Evolutionary conservation across 2,797 vertebrate genomes (phyloP).

Genomic region (Sebastes hubbsi): DNA sequence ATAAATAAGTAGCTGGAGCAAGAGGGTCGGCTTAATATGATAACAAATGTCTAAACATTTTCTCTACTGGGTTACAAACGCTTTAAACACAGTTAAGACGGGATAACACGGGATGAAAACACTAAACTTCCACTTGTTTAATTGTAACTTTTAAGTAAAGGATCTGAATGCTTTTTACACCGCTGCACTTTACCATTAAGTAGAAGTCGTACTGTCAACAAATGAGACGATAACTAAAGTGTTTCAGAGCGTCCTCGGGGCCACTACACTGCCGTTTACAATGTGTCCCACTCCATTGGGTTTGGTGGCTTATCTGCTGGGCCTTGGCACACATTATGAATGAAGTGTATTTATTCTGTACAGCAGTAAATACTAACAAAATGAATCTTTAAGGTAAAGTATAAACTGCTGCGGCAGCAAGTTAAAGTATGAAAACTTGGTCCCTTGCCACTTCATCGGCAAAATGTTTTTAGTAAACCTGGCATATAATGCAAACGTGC

Average conservation of each 20-base stretch:
- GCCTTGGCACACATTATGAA: neutral
- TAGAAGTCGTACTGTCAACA: constrained; percentile 17
- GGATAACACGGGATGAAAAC: neutral
- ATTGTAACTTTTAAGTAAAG: neutral
- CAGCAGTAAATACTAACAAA: neutral
- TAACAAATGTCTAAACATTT: too few relatives aligned
- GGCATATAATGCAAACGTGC: neutral
- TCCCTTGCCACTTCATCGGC: neutral
- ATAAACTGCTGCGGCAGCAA: neutral
- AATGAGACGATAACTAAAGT: constrained; percentile 12
- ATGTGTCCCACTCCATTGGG: neutral
- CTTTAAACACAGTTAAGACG: neutral
- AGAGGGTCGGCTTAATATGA: neutral
- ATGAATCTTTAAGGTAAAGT: neutral
- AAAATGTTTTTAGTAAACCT: neutral
- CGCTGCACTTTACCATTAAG: constrained; percentile 5
- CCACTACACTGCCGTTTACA: neutral
- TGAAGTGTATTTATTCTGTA: neutral
- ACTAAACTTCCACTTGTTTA: neutral
- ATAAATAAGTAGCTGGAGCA: neutral
- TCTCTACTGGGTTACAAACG: neutral
- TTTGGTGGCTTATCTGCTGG: constrained; percentile 3
- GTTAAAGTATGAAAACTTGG: neutral
- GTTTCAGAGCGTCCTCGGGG: constrained; percentile 1
- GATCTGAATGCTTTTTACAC: neutral